phyloP scores from a whole-genome alignment of 2,888 invertebrate genomes.

The Lasioglossum oenotherae region DNA sequence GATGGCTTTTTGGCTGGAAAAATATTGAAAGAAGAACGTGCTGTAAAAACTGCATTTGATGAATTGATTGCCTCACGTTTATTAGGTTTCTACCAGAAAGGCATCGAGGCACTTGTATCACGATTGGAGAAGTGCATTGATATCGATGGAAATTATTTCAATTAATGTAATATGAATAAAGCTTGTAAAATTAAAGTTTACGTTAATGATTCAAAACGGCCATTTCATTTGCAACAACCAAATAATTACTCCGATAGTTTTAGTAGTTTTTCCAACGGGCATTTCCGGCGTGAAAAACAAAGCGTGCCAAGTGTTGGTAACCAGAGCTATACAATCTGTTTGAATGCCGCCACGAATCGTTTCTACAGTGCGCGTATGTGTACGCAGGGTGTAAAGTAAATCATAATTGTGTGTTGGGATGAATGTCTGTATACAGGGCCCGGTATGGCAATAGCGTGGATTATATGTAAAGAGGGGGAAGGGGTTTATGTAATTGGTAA shows the following conservation, averaged over 20 bases:
- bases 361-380: not conserved
- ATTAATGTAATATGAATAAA: too few relatives aligned
- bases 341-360: not conserved
- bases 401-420: not conserved
- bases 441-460: not conserved
- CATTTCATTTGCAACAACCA: too few relatives aligned
- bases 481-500: conserved; percentile 31
- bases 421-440: not conserved
- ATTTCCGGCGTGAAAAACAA: not conserved
- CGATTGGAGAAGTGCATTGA: too few relatives aligned
- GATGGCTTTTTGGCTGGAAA: too few relatives aligned
- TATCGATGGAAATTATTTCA: too few relatives aligned
- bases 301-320: not conserved
- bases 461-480: not conserved
- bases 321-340: not conserved
- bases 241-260: not conserved
- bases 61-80: too few relatives aligned
- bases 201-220: too few relatives aligned
- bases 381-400: not conserved
- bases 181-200: too few relatives aligned
- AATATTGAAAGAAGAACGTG: too few relatives aligned
- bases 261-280: not conserved
- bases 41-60: too few relatives aligned
- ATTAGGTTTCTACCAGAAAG: too few relatives aligned
- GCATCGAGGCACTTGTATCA: too few relatives aligned